These are phyloP conservation scores for Paramuricea clavata DNA, from an alignment of 92 coral and sea anemone species.

Conservation along the genomic window DNA sequence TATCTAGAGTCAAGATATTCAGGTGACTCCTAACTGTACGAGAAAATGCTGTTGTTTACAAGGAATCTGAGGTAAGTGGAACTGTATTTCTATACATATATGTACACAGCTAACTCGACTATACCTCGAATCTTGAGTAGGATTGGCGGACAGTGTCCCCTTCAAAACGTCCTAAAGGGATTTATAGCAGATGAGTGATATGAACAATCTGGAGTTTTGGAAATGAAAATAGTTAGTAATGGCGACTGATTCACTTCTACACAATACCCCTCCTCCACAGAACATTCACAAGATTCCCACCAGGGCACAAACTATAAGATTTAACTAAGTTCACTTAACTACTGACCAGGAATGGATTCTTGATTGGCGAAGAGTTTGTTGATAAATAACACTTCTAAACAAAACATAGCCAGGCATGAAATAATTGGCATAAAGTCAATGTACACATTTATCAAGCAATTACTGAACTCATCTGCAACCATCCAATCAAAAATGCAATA, in stretches of 20 bases:
- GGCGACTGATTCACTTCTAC: too few relatives aligned
- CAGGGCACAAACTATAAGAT: too few relatives aligned
- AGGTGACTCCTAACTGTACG: too few relatives aligned
- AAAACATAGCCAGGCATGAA: background rate
- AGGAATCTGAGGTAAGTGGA: background rate
- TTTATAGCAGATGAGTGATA: background rate
- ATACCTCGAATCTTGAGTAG: slow-evolving; percentile 74
- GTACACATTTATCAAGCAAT: too few relatives aligned
- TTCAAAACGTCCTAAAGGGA: slow-evolving; percentile 72
- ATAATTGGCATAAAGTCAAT: too few relatives aligned
- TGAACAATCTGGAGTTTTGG: background rate
- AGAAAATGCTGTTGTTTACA: background rate
- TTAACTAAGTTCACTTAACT: background rate
- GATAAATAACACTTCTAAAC: slow-evolving; percentile 73
- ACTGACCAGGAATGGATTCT: slow-evolving; percentile 86
- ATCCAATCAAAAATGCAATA: too few relatives aligned
- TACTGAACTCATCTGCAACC: too few relatives aligned
- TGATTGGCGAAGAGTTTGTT: slow-evolving; percentile 70
- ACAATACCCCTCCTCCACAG: too few relatives aligned
- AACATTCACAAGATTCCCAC: too few relatives aligned
- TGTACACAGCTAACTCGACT: too few relatives aligned
- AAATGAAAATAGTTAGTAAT: background rate
- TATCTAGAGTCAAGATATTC: too few relatives aligned
- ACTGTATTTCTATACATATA: too few relatives aligned
- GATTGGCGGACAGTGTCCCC: slow-evolving; percentile 69